Evolutionary conservation across 2,797 vertebrate genomes (phyloP), one percentile per base, ranked within the genome.

Genomic region (Falco biarmicus): DNA sequence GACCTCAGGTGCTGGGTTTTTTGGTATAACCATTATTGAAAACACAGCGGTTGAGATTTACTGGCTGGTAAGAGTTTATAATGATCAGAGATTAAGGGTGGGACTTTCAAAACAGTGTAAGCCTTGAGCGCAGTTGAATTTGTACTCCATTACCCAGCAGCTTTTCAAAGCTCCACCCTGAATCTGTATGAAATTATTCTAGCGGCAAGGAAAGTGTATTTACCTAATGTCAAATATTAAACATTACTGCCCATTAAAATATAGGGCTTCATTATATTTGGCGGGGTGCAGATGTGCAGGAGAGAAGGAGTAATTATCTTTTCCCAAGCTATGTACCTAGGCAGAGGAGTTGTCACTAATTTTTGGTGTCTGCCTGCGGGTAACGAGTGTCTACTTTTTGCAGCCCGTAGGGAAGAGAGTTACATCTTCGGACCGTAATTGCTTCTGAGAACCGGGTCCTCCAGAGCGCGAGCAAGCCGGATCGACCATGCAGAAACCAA

Each of bases 141-240:
- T 64, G 91, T 94, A 87, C 96, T 95, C 90, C 93, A 89, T 95
- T 95, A 89, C 86, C 90, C 88, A 96, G 96, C 77, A 96, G 93
- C 93, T 94, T 97, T 94, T 87, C 81, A 95, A 91, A 92, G 95
- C 95, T 94, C 96, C 91, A 96, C 95, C 96, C 96, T 90, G 39
- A 83, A 78, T 64, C 84, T 95, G 81, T 43, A 89, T 70, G 80
- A 89, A 96, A 96, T 96, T 87, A 96, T 95, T 87, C 94, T 93
- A 95, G 92, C 1, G 54, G 94, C 29, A 24, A 80, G 96, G 74
- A 71, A 93, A 96, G 93, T 39, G 13, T 96, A 69, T 94, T 97
- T 96, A 93, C 95, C 94, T 77, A 93, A 96, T 92, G 95, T 93
- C 94, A 96, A 83, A 95, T 68, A 95, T 96, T 95, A 94, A 96